Conservation (phyloP, 23 tunicate species). For the Ciona savignyi region DNA sequence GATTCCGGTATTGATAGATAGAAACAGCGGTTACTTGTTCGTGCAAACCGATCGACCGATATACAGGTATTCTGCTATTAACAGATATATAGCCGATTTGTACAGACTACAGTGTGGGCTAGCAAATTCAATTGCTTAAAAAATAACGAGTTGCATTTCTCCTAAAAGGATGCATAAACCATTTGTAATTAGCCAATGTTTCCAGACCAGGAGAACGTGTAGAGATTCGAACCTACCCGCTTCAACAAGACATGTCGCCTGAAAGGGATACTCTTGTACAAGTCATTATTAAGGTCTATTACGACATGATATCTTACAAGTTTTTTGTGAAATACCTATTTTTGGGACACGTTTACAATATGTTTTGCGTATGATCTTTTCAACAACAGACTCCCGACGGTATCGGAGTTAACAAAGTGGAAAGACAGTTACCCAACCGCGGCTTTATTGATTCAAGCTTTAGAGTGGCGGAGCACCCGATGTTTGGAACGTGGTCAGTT, state of each 20-base stretch:
- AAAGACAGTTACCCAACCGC: neutral
- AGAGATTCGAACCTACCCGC: conserved; percentile 22
- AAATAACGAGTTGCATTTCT: too few species aligned
- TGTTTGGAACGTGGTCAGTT: conserved; percentile 41
- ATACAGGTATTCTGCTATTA: conserved; percentile 56
- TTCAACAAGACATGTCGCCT: conserved; percentile 18
- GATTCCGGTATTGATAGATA: conserved; percentile 5
- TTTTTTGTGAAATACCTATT: neutral
- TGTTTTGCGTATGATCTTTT: neutral
- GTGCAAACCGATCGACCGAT: conserved; percentile 40
- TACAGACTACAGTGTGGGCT: neutral
- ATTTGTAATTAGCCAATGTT: neutral
- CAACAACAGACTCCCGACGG: conserved; percentile 17
- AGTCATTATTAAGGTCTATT: conserved; percentile 35
- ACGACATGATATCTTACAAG: too few species aligned
- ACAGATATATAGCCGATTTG: neutral
- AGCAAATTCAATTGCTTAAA: too few species aligned
- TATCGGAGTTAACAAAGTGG: conserved; percentile 7
- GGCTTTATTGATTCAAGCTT: conserved; percentile 28
- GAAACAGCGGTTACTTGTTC: conserved; percentile 22
- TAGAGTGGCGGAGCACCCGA: conserved; percentile 40
- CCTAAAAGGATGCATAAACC: neutral
- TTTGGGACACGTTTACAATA: neutral
- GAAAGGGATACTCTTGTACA: conserved; percentile 19
- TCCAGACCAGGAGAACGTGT: conserved; percentile 11